These are phyloP conservation scores for Pogona vitticeps DNA, from an alignment of 2,113 vertebrate genomes.

Conservation along the genomic window DNA sequence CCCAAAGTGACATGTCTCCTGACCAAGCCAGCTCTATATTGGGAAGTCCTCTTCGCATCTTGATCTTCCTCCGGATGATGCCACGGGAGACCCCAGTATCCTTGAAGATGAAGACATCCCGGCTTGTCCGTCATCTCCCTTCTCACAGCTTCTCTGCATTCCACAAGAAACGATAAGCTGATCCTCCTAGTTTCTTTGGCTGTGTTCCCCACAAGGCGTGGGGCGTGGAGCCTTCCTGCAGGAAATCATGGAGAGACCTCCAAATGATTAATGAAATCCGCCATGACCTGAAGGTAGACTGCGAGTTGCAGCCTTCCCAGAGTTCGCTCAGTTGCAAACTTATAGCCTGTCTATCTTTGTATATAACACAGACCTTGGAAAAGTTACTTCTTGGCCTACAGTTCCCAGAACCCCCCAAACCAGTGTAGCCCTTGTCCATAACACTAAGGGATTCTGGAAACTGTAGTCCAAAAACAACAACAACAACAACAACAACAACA, in stretches of 20 bases:
- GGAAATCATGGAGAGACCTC: background rate
- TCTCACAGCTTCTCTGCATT: constrained; percentile 13
- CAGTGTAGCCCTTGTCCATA: too few relatives aligned
- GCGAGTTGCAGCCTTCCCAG: background rate
- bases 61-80: background rate
- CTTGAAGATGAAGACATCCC: constrained; percentile 13
- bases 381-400: too few relatives aligned
- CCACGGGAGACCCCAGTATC: background rate
- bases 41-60: constrained; percentile 8
- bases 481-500: too few relatives aligned
- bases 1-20: constrained; percentile 4
- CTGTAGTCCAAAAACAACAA: too few relatives aligned
- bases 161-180: background rate
- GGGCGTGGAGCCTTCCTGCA: background rate
- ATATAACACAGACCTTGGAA: too few relatives aligned
- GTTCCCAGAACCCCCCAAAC: too few relatives aligned
- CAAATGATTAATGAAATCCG: background rate
- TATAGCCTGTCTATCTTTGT: too few relatives aligned
- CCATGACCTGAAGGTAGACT: background rate
- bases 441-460: too few relatives aligned
- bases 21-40: constrained; percentile 6
- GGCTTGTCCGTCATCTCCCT: constrained; percentile 12
- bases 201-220: background rate
- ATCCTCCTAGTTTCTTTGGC: background rate
- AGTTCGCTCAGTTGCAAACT: background rate